Evolutionary conservation across 2,113 vertebrate species (phyloP), one percentile per base, ranked within the genome.

Genomic region (Falcunculus frontatus): DNA sequence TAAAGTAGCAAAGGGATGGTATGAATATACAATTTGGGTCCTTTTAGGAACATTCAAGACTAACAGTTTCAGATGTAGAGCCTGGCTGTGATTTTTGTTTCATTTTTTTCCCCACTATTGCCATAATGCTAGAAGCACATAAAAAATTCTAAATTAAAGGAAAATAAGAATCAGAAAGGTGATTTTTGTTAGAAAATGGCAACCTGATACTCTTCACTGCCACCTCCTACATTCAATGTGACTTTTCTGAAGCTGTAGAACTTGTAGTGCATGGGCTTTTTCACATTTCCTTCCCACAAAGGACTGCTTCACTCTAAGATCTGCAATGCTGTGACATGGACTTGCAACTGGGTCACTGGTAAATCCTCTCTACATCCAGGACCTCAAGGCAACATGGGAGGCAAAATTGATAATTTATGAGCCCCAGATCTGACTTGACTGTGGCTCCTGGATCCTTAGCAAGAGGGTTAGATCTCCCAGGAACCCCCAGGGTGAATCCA

Each of bases 1-100:
- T 93, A 83, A 94, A 94, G 94, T 64, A 85, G 74, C 74, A 94
- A 94, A 94, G 59, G n/a, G 30, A 49, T 94, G 75, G 41, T 50
- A 77, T 80, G 90, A 85, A 94, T 95, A 92, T 65, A 83, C 49
- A 88, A 90, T 94, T 93, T 10, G 13, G 9, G 59, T 79, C 37
- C 72, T 80, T 77, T 89, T 26, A 89, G 32, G 68, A 94, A 84
- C 68, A 52, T 75, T 91, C 29, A 53, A 75, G 35, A 52, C 42
- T 81, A 92, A 42, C 30, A 42, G 46, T 63, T 92, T 93, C 72
- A 90, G 84, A 77, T 41, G 17, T 55, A 84, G 13, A 90, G 13
- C 17, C 16, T 68, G 35, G 9, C 8, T 69, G 50, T 65, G 22
- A 81, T 55, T 93, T 94, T 70, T 57, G 29, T 76, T 86, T 65